Percentiles rank a stretch among this genome's conserved stretches.
Evolutionary conservation across 2,797 vertebrate species (phyloP).

Genomic region (Chromobotia macracanthus): DNA sequence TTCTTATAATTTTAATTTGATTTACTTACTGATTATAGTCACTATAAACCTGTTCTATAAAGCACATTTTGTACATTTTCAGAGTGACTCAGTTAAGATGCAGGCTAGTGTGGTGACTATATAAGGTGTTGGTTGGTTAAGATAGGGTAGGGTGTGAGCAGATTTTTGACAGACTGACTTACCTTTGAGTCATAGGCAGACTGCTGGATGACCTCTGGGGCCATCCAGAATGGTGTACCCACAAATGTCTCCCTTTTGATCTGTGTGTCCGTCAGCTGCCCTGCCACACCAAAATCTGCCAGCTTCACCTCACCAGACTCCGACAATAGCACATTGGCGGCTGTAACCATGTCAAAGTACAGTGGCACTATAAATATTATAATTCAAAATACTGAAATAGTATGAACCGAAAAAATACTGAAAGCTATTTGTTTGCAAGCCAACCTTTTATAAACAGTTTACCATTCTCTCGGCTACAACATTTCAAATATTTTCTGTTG

Average conservation of each 20-base stretch:
- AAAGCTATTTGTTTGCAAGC: no score
- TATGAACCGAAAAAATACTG: no score
- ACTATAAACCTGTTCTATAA: background rate
- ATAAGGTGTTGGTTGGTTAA: background rate
- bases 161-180: conserved; percentile 52
- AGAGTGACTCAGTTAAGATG: background rate
- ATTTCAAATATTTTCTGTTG: no score
- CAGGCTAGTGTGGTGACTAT: background rate
- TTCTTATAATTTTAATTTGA: no score
- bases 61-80: background rate
- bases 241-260: conserved; percentile 99
- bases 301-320: conserved; percentile 98
- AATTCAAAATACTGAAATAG: no score
- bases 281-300: conserved; percentile 97
- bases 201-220: conserved; percentile 98
- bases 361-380: background rate
- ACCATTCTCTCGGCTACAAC: no score
- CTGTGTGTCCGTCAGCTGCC: conserved; percentile 96
- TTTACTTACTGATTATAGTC: no score
- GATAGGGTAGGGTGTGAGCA: background rate
- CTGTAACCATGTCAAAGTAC: conserved; percentile 61
- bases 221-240: conserved; percentile 99
- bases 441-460: no score
- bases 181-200: conserved; percentile 99
- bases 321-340: conserved; percentile 95